Percentiles rank a stretch among this genome's conserved stretches.
phyloP scores from a whole-genome alignment of 2,113 vertebrate genomes.

The Columbina picui region DNA sequence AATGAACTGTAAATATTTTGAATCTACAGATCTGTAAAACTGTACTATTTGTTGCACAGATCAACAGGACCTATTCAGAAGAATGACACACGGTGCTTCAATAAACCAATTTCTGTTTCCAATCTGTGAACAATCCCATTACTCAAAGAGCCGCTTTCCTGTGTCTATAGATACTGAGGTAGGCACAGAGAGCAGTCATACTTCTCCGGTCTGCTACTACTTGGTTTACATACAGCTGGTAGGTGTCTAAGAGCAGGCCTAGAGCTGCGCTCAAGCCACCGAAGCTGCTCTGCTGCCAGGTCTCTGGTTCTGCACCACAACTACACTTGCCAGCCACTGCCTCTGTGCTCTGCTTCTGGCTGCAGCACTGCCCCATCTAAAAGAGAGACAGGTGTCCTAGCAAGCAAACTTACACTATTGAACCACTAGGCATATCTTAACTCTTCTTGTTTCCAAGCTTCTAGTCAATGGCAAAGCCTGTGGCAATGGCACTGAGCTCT shows the following conservation, averaged over 20 bases:
- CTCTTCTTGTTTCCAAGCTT: neutral
- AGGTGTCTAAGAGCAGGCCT: neutral
- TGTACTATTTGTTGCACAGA: neutral
- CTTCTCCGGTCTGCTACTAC: neutral
- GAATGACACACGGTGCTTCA: neutral
- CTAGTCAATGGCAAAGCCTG: neutral
- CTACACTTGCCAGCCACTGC: accelerated
- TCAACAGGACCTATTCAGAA: neutral
- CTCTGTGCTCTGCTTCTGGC: neutral
- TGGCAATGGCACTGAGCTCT: accelerated
- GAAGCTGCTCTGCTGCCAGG: neutral
- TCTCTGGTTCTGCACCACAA: neutral
- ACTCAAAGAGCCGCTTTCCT: neutral
- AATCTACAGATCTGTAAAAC: neutral
- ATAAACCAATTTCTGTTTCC: neutral
- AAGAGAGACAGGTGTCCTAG: neutral
- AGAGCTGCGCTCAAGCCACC: neutral
- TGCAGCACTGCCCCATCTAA: neutral
- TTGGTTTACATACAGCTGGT: neutral
- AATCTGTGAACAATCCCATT: neutral
- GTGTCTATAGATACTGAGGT: neutral
- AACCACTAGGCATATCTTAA: neutral
- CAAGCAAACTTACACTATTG: neutral
- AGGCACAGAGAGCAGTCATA: neutral
- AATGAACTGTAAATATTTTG: neutral